Percentiles rank a stretch among this genome's conserved stretches.
phyloP scores from a whole-genome alignment of 2,113 vertebrate genomes.

The Heliornis fulica region DNA sequence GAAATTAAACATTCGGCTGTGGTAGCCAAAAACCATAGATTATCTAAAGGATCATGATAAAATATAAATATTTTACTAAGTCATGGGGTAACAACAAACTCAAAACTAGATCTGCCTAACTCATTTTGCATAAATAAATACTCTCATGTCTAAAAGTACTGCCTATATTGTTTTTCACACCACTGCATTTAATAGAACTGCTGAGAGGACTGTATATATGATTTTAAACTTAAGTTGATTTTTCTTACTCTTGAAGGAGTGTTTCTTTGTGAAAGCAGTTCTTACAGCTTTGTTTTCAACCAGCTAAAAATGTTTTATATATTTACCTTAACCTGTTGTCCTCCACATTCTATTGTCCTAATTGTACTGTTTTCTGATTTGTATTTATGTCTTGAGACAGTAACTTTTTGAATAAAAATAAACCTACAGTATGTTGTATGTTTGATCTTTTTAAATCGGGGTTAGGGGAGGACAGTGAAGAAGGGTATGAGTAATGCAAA shows the following conservation, averaged over 20 bases:
- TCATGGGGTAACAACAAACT: conserved; percentile 71
- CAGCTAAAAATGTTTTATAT: conserved; percentile 89
- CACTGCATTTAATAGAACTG: conserved; percentile 99
- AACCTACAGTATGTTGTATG: conserved; percentile 90
- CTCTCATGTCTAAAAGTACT: conserved; percentile 90
- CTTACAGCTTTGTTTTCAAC: conserved; percentile 90
- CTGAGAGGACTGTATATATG: conserved; percentile 96
- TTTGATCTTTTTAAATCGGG: conserved; percentile 82
- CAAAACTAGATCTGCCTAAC: conserved; percentile 75
- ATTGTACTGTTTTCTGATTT: conserved; percentile 99
- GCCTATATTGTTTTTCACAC: conserved; percentile 96
- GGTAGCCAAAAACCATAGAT: conserved; percentile 91
- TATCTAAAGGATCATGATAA: conserved; percentile 76
- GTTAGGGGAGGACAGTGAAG: conserved; percentile 63
- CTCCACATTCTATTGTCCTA: conserved; percentile 98
- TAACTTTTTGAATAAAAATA: conserved; percentile 99
- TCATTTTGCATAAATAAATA: conserved; percentile 91
- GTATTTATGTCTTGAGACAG: conserved; percentile 99
- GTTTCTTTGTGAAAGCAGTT: conserved; percentile 91
- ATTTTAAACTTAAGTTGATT: conserved; percentile 90
- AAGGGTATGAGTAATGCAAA: conserved; percentile 72
- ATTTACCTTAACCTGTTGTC: conserved; percentile 94
- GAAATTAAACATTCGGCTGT: conserved; percentile 89
- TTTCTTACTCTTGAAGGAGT: conserved; percentile 88
- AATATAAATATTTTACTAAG: conserved; percentile 79